Conservation (phyloP, 1,140 invertebrate species). For the Scaptodrosophila lebanonensis region DNA sequence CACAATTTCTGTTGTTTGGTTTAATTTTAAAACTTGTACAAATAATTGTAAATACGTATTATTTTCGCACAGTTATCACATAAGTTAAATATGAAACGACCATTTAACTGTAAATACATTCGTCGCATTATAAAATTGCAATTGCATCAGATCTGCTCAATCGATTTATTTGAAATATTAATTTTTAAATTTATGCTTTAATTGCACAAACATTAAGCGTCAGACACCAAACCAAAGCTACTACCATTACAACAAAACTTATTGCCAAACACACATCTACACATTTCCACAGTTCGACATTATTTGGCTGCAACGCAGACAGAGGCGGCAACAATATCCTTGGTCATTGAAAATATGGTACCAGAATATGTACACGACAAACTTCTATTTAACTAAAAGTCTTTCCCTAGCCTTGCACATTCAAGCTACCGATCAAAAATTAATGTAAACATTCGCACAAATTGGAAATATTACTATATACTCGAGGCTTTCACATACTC, state of each 20-base stretch:
- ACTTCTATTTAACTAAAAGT: slow-evolving; percentile 6
- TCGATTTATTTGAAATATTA: slow-evolving; percentile 12
- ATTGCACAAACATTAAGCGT: slow-evolving; percentile 21
- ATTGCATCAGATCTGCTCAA: slow-evolving; percentile 19
- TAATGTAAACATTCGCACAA: too few species aligned
- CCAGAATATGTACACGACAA: slow-evolving; percentile 39
- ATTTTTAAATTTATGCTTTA: slow-evolving; percentile 3
- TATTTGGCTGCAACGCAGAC: slow-evolving; percentile 75
- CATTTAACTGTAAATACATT: slow-evolving; percentile 4
- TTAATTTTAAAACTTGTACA: too few species aligned
- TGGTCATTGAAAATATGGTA: slow-evolving; percentile 77
- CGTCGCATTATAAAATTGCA: not conserved
- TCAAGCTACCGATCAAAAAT: too few species aligned
- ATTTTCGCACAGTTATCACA: slow-evolving; percentile 13
- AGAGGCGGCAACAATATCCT: slow-evolving; percentile 68
- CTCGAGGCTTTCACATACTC: too few species aligned
- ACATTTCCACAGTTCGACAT: slow-evolving; percentile 74
- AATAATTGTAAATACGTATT: slow-evolving; percentile 23
- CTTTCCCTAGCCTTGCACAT: too few species aligned
- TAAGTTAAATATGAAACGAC: slow-evolving; percentile 10
- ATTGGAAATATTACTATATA: too few species aligned
- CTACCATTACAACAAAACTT: slow-evolving; percentile 33
- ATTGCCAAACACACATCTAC: slow-evolving; percentile 5
- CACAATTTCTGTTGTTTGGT: slow-evolving; percentile 5
- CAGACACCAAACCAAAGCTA: slow-evolving; percentile 8